Conservation (phyloP, 2,888 invertebrate species). For the Oligia strigilis region DNA sequence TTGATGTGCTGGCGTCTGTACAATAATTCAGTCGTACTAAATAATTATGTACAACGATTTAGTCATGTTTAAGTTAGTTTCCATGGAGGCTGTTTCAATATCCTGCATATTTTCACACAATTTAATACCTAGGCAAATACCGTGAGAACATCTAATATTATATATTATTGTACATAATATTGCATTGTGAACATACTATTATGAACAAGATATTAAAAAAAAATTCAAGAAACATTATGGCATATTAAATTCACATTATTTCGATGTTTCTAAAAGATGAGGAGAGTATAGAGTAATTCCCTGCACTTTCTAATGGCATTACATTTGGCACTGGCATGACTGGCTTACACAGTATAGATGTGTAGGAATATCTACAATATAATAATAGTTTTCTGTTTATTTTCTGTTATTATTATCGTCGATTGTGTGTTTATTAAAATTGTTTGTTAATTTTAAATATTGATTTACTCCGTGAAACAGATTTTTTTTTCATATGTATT, state of each 20-base stretch:
- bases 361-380: background rate
- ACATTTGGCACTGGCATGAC: slow-evolving; percentile 1
- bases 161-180: background rate
- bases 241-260: slow-evolving; percentile 51
- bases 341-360: background rate
- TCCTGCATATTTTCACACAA: slow-evolving; percentile 7
- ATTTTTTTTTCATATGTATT: background rate
- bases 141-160: slow-evolving; percentile 9
- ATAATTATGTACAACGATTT: slow-evolving; percentile 1
- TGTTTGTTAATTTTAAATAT: background rate
- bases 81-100: slow-evolving; percentile 11
- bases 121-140: slow-evolving; percentile 2
- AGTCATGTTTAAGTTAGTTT: slow-evolving; percentile 13
- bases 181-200: background rate
- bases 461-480: too few relatives aligned
- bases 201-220: too few relatives aligned
- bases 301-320: slow-evolving; percentile 58
- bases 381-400: too few relatives aligned
- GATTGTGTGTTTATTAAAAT: background rate
- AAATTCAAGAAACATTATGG: background rate
- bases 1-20: too few relatives aligned
- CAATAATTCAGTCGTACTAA: background rate
- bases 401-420: too few relatives aligned
- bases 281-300: slow-evolving; percentile 20
- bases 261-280: slow-evolving; percentile 28